These are phyloP conservation scores for Allolobophora icterica DNA, from an alignment of 2,888 invertebrate genomes.

Conservation along the genomic window DNA sequence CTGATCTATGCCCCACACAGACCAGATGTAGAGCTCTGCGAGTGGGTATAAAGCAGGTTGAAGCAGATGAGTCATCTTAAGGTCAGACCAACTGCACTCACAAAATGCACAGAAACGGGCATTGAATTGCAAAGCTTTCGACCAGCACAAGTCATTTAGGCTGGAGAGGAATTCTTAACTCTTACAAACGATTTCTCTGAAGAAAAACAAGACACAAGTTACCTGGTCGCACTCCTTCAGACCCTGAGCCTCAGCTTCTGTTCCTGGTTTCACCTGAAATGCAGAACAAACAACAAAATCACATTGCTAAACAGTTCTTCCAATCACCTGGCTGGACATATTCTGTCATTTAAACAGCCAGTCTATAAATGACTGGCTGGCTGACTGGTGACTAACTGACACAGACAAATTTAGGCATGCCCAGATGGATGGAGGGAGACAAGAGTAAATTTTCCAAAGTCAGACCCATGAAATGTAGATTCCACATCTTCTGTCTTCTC, in stretches of 20 bases:
- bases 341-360: not conserved
- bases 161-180: not conserved
- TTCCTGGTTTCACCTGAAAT: slow-evolving; percentile 57
- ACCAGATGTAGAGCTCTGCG: too few relatives aligned
- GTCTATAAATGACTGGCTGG: not conserved
- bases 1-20: too few relatives aligned
- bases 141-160: not conserved
- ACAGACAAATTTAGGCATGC: too few relatives aligned
- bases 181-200: not conserved
- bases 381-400: too few relatives aligned
- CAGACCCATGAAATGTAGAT: slow-evolving; percentile 61
- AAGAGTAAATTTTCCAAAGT: not conserved
- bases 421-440: too few relatives aligned
- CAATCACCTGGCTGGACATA: too few relatives aligned
- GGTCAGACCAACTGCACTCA: too few relatives aligned
- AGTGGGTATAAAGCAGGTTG: too few relatives aligned
- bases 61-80: too few relatives aligned
- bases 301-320: too few relatives aligned
- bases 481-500: slow-evolving; percentile 61
- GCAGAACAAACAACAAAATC: not conserved
- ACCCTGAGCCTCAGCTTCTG: slow-evolving; percentile 60
- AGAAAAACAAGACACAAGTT: not conserved
- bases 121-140: too few relatives aligned
- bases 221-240: slow-evolving; percentile 62
- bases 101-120: too few relatives aligned